These are phyloP conservation scores for Zelleria hepariella DNA, from an alignment of 2,888 invertebrate genomes.

Conservation along the genomic window DNA sequence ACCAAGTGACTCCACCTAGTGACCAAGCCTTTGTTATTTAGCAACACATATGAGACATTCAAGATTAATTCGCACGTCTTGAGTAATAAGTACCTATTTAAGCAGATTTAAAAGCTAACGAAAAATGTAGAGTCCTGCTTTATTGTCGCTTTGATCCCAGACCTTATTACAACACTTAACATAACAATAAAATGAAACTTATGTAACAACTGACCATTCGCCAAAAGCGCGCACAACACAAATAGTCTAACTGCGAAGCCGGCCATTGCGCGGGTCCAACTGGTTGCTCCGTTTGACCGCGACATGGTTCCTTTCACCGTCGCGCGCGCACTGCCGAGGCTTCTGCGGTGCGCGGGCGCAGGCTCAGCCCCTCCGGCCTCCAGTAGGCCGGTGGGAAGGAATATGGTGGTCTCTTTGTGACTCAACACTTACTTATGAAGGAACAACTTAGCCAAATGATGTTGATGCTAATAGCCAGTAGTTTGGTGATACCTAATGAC, in stretches of 20 bases:
- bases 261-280: constrained; percentile 41
- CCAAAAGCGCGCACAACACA: constrained; percentile 52
- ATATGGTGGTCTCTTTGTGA: neutral
- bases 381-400: constrained; percentile 30
- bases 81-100: no score
- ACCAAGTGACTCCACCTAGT: no score
- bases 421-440: neutral
- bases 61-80: no score
- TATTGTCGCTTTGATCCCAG: no score
- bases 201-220: constrained; percentile 48
- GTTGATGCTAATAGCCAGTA: neutral
- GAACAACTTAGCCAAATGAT: neutral
- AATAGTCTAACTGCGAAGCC: constrained; percentile 40
- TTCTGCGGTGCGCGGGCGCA: constrained; percentile 19
- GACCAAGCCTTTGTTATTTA: no score
- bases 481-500: neutral
- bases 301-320: constrained; percentile 65
- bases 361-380: constrained; percentile 39
- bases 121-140: no score
- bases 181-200: neutral
- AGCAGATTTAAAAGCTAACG: no score
- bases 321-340: constrained; percentile 60
- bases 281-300: constrained; percentile 33
- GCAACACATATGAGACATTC: no score
- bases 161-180: neutral